Percentiles rank a stretch among this genome's conserved stretches.
Conservation (phyloP, 1,140 invertebrate species). For the Pollicipes pollicipes region DNA sequence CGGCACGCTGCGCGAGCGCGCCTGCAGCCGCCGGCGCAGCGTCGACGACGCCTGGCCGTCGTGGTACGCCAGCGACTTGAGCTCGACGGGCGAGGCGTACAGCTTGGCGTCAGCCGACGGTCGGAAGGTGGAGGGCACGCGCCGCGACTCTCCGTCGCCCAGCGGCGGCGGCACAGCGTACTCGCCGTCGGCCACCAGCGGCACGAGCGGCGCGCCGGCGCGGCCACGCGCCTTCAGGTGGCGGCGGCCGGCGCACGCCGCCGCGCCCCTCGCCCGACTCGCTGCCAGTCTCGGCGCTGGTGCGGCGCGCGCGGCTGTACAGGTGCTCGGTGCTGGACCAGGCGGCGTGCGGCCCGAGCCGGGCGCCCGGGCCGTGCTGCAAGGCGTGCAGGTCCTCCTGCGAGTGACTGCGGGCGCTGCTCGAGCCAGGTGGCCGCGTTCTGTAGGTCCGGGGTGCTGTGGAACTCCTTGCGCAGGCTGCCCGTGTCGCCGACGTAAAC, state of each 20-base stretch:
- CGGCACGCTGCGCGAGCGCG: not conserved
- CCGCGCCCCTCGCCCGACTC: not conserved
- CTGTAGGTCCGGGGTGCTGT: conserved; percentile 63
- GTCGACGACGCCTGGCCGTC: not conserved
- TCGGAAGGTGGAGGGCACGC: conserved; percentile 58
- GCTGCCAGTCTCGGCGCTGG: not conserved
- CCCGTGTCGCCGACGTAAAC: conserved; percentile 10
- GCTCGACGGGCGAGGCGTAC: conserved; percentile 68
- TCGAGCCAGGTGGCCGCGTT: conserved; percentile 11
- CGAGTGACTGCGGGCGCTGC: conserved; percentile 24
- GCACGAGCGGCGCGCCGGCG: too few relatives aligned
- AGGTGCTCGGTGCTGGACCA: conserved; percentile 4
- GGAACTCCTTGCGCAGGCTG: conserved; percentile 58
- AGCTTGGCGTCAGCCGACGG: conserved; percentile 65
- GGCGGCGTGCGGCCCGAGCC: conserved; percentile 7
- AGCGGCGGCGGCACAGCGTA: conserved; percentile 7
- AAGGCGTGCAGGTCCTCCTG: conserved; percentile 25
- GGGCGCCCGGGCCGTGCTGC: conserved; percentile 25
- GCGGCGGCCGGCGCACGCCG: not conserved
- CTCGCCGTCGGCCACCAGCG: not conserved
- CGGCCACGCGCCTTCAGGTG: not conserved
- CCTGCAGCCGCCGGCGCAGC: not conserved
- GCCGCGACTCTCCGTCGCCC: conserved; percentile 8
- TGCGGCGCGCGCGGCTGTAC: not conserved
- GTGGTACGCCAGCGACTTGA: conserved; percentile 55